Evolutionary conservation across 2,113 vertebrate species (phyloP), one percentile per base, ranked within the genome.

Genomic region (Ammodytes marinus): DNA sequence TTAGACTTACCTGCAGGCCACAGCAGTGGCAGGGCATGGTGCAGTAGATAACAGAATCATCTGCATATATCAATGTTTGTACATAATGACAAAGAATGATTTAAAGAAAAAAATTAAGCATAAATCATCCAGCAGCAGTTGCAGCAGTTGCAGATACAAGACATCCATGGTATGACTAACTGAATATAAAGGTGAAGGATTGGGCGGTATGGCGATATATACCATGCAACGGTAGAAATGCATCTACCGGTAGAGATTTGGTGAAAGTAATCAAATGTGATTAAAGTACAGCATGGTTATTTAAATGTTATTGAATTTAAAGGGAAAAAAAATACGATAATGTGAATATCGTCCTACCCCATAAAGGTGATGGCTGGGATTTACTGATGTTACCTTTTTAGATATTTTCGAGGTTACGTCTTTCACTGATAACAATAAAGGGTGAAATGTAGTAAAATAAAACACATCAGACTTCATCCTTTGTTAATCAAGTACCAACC

Each of bases 1-100:
- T 93, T 90, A 88, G 77, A 72, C 43, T 64, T 79, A 57, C 12
- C 82, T 83, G 80, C 84, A 86, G 74, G 80, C 39, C 37, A 61
- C 63, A 17, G 69, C 61, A 13, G 19, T 43, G 57, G 40, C 78
- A 69, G n/a, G 8, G 45, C 46, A 45, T 6, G 75, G 70, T 72
- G 58, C 9, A 14, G 9, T 37, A 64, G 77, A 64, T 76, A 45
- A 73, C 52, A 45, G 49, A 60, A 59, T 68, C n/a, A 15, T 65
- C 60, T 72, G 45, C 43, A 60, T 55, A 9, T 27, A 64, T 47
- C 17, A 17, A 39, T 27, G 40, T 59, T 42, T 70, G 64, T 75
- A 9, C 49, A 50, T 12, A 12, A 35, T 53, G 53, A 76, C 14
- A 45, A 15, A 14, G 8, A 4, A 10, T 47, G 13, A 71, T 66